phyloP scores from a whole-genome alignment of 1,140 invertebrate species.

The Psilanteris sp. region DNA sequence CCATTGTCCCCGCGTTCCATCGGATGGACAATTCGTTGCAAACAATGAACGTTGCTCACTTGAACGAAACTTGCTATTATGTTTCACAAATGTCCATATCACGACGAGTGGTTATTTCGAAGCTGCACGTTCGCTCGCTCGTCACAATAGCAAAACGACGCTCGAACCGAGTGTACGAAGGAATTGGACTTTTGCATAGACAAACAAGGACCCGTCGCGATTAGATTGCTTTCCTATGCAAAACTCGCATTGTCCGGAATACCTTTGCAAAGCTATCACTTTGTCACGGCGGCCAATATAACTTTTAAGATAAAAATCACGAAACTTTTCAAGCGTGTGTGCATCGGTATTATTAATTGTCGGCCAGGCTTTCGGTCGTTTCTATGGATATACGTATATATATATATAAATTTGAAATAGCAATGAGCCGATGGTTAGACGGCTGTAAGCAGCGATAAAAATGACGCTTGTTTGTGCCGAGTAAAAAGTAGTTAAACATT shows the following conservation, averaged over 20 bases:
- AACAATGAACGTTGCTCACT: slow-evolving; percentile 50
- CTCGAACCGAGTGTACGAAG: slow-evolving; percentile 36
- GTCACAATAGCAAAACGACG: slow-evolving; percentile 42
- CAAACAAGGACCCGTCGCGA: slow-evolving; percentile 6
- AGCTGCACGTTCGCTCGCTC: slow-evolving; percentile 10
- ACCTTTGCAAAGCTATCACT: slow-evolving; percentile 1
- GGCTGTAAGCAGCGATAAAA: too few species aligned
- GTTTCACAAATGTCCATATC: slow-evolving; percentile 49
- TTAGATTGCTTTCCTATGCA: slow-evolving; percentile 46
- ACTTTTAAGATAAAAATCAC: slow-evolving; percentile 36
- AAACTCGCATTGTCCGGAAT: slow-evolving; percentile 29
- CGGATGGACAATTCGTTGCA: slow-evolving; percentile 47
- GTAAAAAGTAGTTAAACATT: too few species aligned
- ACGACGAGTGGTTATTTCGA: slow-evolving; percentile 46
- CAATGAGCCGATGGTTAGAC: too few species aligned
- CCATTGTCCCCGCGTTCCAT: slow-evolving; percentile 47
- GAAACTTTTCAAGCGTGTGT: neutral
- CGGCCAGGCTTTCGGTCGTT: neutral
- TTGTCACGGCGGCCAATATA: slow-evolving; percentile 17
- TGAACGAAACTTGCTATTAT: slow-evolving; percentile 51
- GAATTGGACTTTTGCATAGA: slow-evolving; percentile 35
- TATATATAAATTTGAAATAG: too few species aligned
- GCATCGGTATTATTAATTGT: slow-evolving; percentile 27
- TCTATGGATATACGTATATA: too few species aligned
- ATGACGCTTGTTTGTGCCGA: too few species aligned